These are phyloP conservation scores for Drosophila paranaensis DNA, from an alignment of 2,888 invertebrate species.

Conservation along the genomic window DNA sequence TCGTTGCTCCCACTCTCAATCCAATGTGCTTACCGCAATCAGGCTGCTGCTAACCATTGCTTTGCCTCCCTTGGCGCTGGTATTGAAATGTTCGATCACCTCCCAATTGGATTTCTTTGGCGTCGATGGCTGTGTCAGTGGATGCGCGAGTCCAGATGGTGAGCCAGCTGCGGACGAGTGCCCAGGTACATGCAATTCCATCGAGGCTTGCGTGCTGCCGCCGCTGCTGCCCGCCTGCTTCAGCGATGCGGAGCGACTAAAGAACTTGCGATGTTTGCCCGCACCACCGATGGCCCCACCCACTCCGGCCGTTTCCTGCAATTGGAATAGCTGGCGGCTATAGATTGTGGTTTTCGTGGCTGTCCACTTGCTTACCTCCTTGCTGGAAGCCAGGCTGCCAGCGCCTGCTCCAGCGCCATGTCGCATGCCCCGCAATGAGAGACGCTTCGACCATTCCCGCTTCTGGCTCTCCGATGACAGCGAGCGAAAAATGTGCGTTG, in stretches of 20 bases:
- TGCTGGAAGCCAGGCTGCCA: constrained; percentile 85
- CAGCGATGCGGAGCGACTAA: constrained; percentile 87
- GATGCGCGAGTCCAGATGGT: constrained; percentile 61
- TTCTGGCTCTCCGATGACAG: constrained; percentile 88
- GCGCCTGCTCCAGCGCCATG: constrained; percentile 84
- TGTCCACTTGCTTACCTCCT: constrained; percentile 76
- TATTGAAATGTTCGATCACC: constrained; percentile 94
- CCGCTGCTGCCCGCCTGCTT: constrained; percentile 85
- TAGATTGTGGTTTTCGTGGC: constrained; percentile 8
- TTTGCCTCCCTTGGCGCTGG: constrained; percentile 87
- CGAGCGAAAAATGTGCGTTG: constrained; percentile 87
- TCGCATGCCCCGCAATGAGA: constrained; percentile 90
- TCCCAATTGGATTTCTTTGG: constrained; percentile 95
- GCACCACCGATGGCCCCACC: neutral
- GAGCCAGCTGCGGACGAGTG: constrained; percentile 51
- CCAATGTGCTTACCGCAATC: constrained; percentile 86
- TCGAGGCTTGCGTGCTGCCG: constrained; percentile 77
- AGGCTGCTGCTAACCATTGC: constrained; percentile 88
- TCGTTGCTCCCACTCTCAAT: neutral
- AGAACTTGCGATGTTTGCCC: constrained; percentile 81
- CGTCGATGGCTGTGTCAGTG: constrained; percentile 87
- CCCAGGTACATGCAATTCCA: constrained; percentile 82
- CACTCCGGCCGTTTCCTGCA: constrained; percentile 25
- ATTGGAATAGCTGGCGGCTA: neutral
- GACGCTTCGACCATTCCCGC: constrained; percentile 90